Conservation (phyloP, 2,797 vertebrate species). For the Rhynchonycteris naso region DNA sequence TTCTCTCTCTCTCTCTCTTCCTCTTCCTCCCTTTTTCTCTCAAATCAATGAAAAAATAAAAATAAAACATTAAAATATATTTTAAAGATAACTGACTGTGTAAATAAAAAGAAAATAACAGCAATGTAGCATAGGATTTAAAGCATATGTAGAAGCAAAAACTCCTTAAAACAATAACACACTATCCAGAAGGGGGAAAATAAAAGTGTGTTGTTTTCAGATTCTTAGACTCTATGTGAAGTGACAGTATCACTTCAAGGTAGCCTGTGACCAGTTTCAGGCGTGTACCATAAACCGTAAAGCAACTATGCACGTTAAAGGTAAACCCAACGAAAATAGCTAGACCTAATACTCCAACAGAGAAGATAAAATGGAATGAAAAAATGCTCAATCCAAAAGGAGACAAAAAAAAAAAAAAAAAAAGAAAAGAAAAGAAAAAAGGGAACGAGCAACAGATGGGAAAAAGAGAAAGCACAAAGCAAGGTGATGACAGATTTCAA, state of each 20-base stretch:
- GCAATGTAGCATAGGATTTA: not conserved
- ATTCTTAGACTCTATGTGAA: rapidly evolving
- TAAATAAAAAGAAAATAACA: not conserved
- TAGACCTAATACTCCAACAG: not conserved
- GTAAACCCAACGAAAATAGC: not conserved
- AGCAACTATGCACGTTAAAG: not conserved
- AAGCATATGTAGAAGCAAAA: not conserved
- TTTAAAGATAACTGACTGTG: not conserved
- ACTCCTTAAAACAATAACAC: not conserved
- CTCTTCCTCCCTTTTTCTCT: no score
- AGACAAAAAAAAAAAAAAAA: not conserved
- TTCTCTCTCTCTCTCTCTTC: no score
- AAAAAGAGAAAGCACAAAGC: not conserved
- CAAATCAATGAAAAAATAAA: not conserved
- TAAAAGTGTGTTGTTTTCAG: rapidly evolving
- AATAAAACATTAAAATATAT: not conserved
- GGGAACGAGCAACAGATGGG: not conserved
- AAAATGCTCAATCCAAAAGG: not conserved
- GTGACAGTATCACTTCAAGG: rapidly evolving
- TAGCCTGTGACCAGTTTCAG: not conserved
- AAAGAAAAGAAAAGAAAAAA: not conserved
- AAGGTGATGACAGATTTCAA: not conserved
- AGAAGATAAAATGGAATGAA: not conserved
- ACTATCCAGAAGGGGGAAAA: not conserved
- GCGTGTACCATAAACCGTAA: rapidly evolving